These are phyloP conservation scores for Archocentrus centrarchus DNA, from an alignment of 2,113 vertebrate species.

Conservation along the genomic window DNA sequence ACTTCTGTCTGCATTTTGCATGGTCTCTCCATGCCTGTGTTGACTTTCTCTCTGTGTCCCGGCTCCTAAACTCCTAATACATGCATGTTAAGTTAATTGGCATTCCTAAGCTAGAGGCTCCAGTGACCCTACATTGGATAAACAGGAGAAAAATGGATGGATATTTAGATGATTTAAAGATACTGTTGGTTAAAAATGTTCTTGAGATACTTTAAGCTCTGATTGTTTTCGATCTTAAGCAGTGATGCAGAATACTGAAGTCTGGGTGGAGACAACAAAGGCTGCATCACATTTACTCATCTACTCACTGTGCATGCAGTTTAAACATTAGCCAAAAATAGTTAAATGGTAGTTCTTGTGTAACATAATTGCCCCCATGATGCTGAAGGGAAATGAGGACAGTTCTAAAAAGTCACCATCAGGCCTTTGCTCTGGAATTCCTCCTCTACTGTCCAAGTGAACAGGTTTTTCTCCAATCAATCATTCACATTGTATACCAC, in stretches of 20 bases:
- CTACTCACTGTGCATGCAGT: neutral
- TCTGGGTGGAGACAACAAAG: neutral
- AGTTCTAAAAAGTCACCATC: neutral
- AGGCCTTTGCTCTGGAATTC: neutral
- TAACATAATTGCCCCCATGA: neutral
- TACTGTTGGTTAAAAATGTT: no score
- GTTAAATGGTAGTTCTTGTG: neutral
- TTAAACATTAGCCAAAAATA: neutral
- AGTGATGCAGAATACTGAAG: neutral
- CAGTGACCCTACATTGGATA: neutral
- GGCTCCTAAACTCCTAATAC: neutral
- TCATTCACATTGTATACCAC: neutral
- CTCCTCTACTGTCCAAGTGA: neutral
- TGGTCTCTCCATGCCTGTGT: neutral
- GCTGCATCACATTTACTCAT: neutral
- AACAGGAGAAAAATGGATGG: neutral
- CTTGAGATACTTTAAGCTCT: no score
- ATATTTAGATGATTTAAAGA: neutral
- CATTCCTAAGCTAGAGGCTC: neutral
- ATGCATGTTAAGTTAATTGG: neutral
- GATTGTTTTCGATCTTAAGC: neutral
- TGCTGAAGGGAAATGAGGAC: neutral
- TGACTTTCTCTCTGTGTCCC: neutral
- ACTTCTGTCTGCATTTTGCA: neutral
- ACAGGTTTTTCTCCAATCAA: neutral